Base-by-base conservation (phyloP, 1,140 invertebrate genomes). In the Maniola jurtina region DNA sequence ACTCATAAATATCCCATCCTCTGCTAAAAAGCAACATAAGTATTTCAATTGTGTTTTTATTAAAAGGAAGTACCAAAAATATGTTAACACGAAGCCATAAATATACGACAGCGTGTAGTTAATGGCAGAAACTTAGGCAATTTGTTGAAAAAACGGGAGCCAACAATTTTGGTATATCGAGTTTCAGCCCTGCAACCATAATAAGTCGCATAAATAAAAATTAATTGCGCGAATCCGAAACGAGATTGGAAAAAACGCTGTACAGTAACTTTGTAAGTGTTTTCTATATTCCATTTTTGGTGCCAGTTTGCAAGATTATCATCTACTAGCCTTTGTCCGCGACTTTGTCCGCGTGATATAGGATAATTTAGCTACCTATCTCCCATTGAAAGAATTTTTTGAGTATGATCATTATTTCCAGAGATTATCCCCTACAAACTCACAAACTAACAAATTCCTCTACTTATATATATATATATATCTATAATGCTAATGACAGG, bases 91-190 rank as follows among this genome's bases (percentile, higher is more conserved):
- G 59, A 69, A 66, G 70, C 45, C 61, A 66, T 72, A 72, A 72
- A 72, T 66, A 72, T 59, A 68, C 64, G 59, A 71, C 66, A 68
- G 66, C 55, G 50, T 47, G 63, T 62, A 55, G 58, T 57, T 66
- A 72, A 72, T 68, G 66, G 70, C 54, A 36, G 16, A 35, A 72
- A 72, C 52, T 72, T 72, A 36, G 66, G 62, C 70, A 68, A 68
- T 72, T 72, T 72, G 60, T 72, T 64, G 60, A 63, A 62, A 58
- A 60, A 72, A 72, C 55, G 56, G 58, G 55, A 65, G 55, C 59
- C 61, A 68, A 72, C 63, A 63, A 68, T 68, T 64, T 68, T 62
- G 59, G 70, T 66, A 72, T 68, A 68, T 65, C 62, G 56, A 45
- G 60, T 56, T 60, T 25, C 15, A 40, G 35, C 35, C 47, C 14